Percentiles rank a stretch among this genome's conserved stretches.
Evolutionary conservation across 2,888 invertebrate genomes (phyloP).

Genomic region (Torymus texanus): DNA sequence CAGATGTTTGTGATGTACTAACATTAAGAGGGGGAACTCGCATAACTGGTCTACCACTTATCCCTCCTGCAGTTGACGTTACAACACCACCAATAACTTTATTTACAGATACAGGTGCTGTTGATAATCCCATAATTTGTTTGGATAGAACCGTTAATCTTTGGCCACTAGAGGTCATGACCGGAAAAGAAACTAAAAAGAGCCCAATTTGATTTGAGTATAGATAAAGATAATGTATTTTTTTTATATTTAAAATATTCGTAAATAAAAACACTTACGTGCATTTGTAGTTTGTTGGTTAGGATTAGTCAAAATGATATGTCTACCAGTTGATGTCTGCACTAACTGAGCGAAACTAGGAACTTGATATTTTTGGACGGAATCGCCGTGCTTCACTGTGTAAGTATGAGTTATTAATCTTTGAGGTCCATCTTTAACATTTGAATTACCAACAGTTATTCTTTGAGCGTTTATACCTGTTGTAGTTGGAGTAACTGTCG

Average conservation of each 20-base stretch:
- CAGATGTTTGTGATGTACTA: slow-evolving; percentile 64
- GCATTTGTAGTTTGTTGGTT: slow-evolving; percentile 72
- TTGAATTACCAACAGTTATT: slow-evolving; percentile 71
- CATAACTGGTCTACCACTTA: slow-evolving; percentile 70
- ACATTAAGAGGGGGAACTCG: slow-evolving; percentile 74
- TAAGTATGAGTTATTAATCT: slow-evolving; percentile 70
- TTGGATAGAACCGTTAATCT: slow-evolving; percentile 79
- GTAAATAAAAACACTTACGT: slow-evolving; percentile 59
- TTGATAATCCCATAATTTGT: slow-evolving; percentile 75
- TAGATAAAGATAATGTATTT: neutral
- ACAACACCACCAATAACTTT: slow-evolving; percentile 69
- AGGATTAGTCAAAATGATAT: slow-evolving; percentile 80
- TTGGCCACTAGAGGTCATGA: slow-evolving; percentile 78
- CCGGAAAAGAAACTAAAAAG: slow-evolving; percentile 70
- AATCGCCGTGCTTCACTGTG: slow-evolving; percentile 72
- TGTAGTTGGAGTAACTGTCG: slow-evolving; percentile 65
- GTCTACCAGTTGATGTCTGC: slow-evolving; percentile 83
- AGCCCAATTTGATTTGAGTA: slow-evolving; percentile 18
- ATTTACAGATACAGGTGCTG: slow-evolving; percentile 66
- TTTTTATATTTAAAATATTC: slow-evolving; percentile 2
- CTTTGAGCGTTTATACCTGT: slow-evolving; percentile 71
- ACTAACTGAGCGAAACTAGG: slow-evolving; percentile 81
- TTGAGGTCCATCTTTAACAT: slow-evolving; percentile 69
- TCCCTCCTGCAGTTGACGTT: slow-evolving; percentile 65
- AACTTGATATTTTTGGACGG: slow-evolving; percentile 72